Conservation (phyloP, 2,888 invertebrate species). For the Odontomyia ornata region DNA sequence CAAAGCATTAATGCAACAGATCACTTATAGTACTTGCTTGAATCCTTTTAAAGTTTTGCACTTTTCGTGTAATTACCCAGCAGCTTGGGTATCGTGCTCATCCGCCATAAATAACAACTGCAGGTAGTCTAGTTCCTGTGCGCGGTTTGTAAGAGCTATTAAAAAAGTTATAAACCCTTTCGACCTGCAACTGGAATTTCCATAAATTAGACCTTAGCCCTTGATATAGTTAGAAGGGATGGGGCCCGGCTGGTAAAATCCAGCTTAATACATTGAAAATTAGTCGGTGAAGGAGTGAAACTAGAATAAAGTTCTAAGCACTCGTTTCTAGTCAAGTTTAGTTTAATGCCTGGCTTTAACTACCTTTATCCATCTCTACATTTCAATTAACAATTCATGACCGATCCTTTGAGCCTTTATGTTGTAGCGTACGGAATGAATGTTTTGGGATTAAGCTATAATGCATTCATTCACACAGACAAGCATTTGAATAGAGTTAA, state of each 20-base stretch:
- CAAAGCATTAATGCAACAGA: too few species aligned
- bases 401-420: conserved; percentile 12
- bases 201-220: conserved; percentile 17
- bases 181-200: conserved; percentile 2
- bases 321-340: not conserved
- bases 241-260: not conserved
- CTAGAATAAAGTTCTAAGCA: not conserved
- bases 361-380: not conserved
- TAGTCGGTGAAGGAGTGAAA: not conserved
- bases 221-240: too few species aligned
- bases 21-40: not conserved
- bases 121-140: not conserved
- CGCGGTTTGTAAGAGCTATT: not conserved
- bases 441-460: conserved; percentile 48
- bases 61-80: not conserved
- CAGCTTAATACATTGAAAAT: not conserved
- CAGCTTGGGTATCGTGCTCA: not conserved
- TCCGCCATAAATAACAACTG: conserved; percentile 25
- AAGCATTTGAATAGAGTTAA: conserved; percentile 26
- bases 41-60: not conserved
- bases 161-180: conserved; percentile 40
- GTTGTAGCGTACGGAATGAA: conserved; percentile 13
- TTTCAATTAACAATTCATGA: conserved; percentile 46
- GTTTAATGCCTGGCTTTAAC: not conserved
- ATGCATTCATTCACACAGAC: conserved; percentile 44